Conservation (phyloP, 2,888 invertebrate species). For the Hololepta plana region DNA sequence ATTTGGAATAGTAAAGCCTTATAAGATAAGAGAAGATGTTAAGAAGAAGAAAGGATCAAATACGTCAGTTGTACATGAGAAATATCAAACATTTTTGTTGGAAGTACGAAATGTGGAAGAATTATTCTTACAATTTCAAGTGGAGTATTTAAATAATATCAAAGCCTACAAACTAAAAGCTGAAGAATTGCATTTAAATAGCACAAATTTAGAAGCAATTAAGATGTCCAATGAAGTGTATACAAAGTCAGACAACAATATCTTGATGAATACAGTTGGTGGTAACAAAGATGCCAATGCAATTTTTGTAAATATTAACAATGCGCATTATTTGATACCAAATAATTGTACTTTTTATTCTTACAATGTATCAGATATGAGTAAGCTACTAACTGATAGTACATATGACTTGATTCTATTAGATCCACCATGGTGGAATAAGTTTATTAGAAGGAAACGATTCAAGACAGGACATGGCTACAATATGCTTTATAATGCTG, state of each 20-base stretch:
- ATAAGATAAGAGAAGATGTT: conserved; percentile 18
- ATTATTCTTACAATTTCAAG: neutral
- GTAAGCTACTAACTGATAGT: conserved; percentile 26
- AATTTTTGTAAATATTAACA: conserved; percentile 30
- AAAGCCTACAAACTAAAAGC: too few relatives aligned
- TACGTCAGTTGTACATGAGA: conserved; percentile 7
- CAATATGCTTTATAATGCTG: conserved; percentile 59
- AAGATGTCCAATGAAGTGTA: conserved; percentile 23
- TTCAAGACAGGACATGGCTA: conserved; percentile 51
- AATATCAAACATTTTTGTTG: conserved; percentile 7
- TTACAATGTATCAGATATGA: conserved; percentile 41
- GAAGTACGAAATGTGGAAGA: conserved; percentile 9
- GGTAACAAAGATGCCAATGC: conserved; percentile 35
- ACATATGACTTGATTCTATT: conserved; percentile 67
- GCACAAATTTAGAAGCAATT: conserved; percentile 14
- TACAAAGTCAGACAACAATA: conserved; percentile 19
- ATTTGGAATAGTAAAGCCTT: conserved; percentile 30
- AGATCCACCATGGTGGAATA: conserved; percentile 96
- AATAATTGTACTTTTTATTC: conserved; percentile 45
- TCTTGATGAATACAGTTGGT: conserved; percentile 29
- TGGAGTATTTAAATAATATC: conserved; percentile 4
- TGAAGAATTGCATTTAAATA: too few relatives aligned
- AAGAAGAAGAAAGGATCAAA: conserved; percentile 8
- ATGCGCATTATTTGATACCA: conserved; percentile 45
- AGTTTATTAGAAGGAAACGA: conserved; percentile 71